These are phyloP conservation scores for Amblyraja radiata DNA, from an alignment of 2,797 vertebrate species.

Conservation along the genomic window DNA sequence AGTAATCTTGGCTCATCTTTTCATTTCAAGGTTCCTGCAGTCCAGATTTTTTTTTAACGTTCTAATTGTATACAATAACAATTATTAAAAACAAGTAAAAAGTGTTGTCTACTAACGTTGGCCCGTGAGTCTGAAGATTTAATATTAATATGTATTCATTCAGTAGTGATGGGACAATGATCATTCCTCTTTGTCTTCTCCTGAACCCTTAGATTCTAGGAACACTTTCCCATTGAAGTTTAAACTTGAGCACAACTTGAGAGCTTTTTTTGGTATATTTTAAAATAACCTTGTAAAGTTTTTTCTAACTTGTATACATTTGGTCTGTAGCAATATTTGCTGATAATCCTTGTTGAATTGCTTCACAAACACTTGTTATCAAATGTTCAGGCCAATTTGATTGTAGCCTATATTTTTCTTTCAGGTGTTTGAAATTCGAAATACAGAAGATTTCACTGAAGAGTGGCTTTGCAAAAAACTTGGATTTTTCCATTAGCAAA, in stretches of 20 bases:
- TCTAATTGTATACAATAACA: background rate
- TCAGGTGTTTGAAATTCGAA: constrained; percentile 72
- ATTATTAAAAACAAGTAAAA: background rate
- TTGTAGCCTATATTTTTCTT: constrained; percentile 14
- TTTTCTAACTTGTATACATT: background rate
- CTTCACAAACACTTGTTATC: background rate
- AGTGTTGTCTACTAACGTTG: background rate
- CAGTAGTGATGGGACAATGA: background rate
- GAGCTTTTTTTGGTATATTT: background rate
- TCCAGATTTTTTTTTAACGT: background rate
- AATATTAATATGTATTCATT: background rate
- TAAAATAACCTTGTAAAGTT: background rate
- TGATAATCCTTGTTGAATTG: background rate
- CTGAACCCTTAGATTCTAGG: background rate
- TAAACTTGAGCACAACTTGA: background rate
- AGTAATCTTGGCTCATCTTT: too few relatives aligned
- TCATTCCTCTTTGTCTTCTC: background rate
- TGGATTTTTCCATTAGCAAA: constrained; percentile 61
- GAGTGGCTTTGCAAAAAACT: constrained; percentile 71
- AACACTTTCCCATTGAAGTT: background rate
- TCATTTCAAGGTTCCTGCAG: background rate
- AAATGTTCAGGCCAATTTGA: background rate
- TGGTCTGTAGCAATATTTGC: background rate
- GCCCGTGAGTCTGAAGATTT: background rate
- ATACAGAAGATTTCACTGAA: constrained; percentile 71